A percentile compares a stretch with the other conserved stretches of the same genome.
Conservation (phyloP, 37 sponge, comb jelly and placozoan species). For the Axinella damicornis region DNA sequence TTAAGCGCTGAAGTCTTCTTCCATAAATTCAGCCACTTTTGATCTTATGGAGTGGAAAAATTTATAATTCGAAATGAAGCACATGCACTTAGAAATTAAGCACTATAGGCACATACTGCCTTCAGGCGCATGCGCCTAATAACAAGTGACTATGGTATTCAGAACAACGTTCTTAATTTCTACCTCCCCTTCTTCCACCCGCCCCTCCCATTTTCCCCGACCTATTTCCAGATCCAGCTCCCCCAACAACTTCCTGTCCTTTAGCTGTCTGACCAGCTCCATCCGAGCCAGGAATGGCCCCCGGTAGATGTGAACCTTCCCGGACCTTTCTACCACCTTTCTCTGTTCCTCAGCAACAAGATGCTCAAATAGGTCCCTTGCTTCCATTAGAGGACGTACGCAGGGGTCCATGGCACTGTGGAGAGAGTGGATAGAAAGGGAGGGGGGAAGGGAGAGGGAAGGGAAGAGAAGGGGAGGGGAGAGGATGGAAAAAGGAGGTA, state of each 20-base stretch:
- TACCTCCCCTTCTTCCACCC: neutral
- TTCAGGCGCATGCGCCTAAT: no score
- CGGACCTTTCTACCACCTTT: neutral
- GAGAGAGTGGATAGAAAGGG: neutral
- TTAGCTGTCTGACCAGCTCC: slow-evolving; percentile 72
- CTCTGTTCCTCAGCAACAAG: slow-evolving; percentile 29
- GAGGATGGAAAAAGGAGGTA: no score
- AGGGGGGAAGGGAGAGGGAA: neutral
- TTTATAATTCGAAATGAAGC: no score
- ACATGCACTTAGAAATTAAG: no score
- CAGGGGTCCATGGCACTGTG: slow-evolving; percentile 2
- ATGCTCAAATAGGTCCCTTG: slow-evolving; percentile 47
- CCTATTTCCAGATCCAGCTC: slow-evolving; percentile 11
- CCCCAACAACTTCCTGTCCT: slow-evolving; percentile 36
- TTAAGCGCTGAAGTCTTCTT: no score
- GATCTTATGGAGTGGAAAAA: no score
- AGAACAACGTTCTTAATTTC: no score
- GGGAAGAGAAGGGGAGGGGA: neutral
- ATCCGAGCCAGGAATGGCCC: slow-evolving; percentile 85
- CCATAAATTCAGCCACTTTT: no score
- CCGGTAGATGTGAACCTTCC: slow-evolving; percentile 18
- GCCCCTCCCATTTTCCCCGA: neutral
- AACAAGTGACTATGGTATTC: no score
- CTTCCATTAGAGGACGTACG: slow-evolving; percentile 41
- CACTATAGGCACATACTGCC: no score